Evolutionary conservation across 2,797 vertebrate species (phyloP), one percentile per base, ranked within the genome.

Genomic region (Ataeniobius toweri): DNA sequence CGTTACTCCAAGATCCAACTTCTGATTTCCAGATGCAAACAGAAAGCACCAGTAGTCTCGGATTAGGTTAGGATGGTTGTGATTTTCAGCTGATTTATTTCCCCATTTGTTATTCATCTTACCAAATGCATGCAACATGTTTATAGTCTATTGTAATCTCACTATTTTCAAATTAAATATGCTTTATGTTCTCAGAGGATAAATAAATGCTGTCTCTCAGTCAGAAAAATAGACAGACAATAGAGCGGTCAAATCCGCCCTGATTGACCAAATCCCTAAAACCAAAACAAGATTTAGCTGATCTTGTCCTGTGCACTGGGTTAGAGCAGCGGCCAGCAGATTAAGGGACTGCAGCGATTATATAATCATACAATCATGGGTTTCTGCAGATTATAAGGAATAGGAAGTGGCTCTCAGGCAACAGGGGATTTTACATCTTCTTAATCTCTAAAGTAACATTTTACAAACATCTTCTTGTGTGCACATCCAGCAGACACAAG

Each of bases 301-400:
- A 74, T 83, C 77, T 56, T 65, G 50, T 68, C 36, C n/a, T 24
- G 22, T 80, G 44, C 73, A 26, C 13, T 76, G 41, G 83, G 59
- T 86, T 78, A 82, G 71, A 75, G 75, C 77, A 48, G 48, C 28
- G 71, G 73, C 73, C 63, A 73, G 79, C 74, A 76, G 83, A 83
- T 74, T 84, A 78, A 73, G 51, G 84, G 83, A 85, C 86, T 88
- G 84, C n/a, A 78, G 53, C 46, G 83, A 89, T 92, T 88, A 81
- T 36, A 67, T 89, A 85, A 89, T 90, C 63, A 78, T 73, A 83
- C 67, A 78, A 77, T 77, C 79, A 80, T 39, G 71, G 80, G 46
- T 63, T 50, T 16, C 59, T 48, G 69, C 75, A 83, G 73, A 75
- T 78, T 75, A 85, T 79, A 55, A 41, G 56, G 74, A 81, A 73